Conservation (phyloP, 2,888 invertebrate species). For the Priocnemis perturbator region DNA sequence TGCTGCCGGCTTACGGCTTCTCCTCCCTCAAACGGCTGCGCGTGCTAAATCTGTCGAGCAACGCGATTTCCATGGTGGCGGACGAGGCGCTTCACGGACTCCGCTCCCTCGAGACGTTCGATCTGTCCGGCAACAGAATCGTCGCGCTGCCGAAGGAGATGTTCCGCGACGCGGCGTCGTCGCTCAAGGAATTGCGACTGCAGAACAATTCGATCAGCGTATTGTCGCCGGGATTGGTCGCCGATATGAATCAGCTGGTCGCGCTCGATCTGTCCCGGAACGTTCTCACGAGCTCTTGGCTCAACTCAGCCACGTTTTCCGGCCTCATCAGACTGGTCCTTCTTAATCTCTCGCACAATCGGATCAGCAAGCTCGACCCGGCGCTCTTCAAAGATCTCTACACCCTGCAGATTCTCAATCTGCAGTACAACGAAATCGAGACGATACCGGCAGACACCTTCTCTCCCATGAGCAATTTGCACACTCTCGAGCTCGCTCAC, state of each 20-base stretch:
- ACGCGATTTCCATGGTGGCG: slow-evolving; percentile 91
- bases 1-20: slow-evolving; percentile 89
- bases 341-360: slow-evolving; percentile 90
- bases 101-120: slow-evolving; percentile 88
- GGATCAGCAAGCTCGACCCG: slow-evolving; percentile 87
- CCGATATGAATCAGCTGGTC: slow-evolving; percentile 89
- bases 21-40: slow-evolving; percentile 86
- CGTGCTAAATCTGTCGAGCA: slow-evolving; percentile 89
- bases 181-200: slow-evolving; percentile 91
- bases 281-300: slow-evolving; percentile 90
- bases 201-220: slow-evolving; percentile 94
- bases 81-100: slow-evolving; percentile 89
- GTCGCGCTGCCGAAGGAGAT: slow-evolving; percentile 90
- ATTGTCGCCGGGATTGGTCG: slow-evolving; percentile 89
- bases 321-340: slow-evolving; percentile 92
- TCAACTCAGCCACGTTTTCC: slow-evolving; percentile 89
- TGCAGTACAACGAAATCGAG: slow-evolving; percentile 90
- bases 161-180: slow-evolving; percentile 86
- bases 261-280: slow-evolving; percentile 91
- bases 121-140: slow-evolving; percentile 93
- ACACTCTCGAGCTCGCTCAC: slow-evolving; percentile 90
- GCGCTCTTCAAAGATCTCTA: slow-evolving; percentile 92
- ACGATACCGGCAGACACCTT: slow-evolving; percentile 92
- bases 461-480: slow-evolving; percentile 93
- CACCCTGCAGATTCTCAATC: slow-evolving; percentile 91